Conservation (phyloP, 1,140 invertebrate genomes). For the Heliconius hewitsoni region DNA sequence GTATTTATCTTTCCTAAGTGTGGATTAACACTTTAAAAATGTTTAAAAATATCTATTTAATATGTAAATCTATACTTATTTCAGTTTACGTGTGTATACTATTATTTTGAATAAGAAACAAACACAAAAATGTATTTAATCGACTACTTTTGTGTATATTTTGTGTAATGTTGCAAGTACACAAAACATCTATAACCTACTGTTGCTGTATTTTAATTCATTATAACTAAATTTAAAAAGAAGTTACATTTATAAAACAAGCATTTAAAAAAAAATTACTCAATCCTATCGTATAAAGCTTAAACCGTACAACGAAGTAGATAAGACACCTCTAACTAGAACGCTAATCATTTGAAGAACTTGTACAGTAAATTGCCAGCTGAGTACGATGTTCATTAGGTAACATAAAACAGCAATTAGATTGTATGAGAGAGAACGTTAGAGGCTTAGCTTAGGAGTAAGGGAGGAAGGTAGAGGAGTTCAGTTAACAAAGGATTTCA, state of each 20-base stretch:
- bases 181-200: neutral
- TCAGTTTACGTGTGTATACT: neutral
- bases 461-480: conserved; percentile 46
- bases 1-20: too few relatives aligned
- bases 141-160: too few relatives aligned
- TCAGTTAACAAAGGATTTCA: conserved; percentile 56
- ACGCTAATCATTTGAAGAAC: conserved; percentile 49
- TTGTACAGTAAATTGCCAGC: conserved; percentile 59
- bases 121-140: too few relatives aligned
- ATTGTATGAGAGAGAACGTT: conserved; percentile 38
- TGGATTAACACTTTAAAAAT: too few relatives aligned
- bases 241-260: neutral
- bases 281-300: conserved; percentile 4
- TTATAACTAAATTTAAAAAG: too few relatives aligned
- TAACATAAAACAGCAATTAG: conserved; percentile 74
- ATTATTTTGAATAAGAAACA: neutral
- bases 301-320: conserved; percentile 23
- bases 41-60: too few relatives aligned
- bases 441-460: conserved; percentile 48
- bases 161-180: neutral
- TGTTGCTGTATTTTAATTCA: neutral
- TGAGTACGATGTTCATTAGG: conserved; percentile 60
- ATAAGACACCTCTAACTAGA: conserved; percentile 39
- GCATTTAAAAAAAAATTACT: neutral
- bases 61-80: neutral